Conservation (phyloP, 2,113 vertebrate genomes). For the Octodon degus region DNA sequence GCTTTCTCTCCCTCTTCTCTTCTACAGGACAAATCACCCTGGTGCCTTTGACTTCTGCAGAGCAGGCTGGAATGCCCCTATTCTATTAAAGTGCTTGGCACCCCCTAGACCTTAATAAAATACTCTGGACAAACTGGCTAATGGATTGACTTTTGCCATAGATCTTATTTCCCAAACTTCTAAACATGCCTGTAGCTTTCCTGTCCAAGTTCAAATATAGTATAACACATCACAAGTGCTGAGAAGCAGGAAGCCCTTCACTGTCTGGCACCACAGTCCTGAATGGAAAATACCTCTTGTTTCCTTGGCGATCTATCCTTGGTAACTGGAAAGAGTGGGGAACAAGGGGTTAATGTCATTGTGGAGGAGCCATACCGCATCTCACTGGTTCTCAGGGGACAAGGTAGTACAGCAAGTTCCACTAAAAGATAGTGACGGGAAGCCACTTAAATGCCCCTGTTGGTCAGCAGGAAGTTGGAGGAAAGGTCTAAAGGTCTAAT, state of each 20-base stretch:
- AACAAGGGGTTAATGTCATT: conserved; percentile 60
- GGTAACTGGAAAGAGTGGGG: conserved; percentile 24
- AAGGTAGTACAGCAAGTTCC: background rate
- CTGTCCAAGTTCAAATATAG: conserved; percentile 85
- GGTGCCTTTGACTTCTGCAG: conserved; percentile 63
- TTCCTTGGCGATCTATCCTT: conserved; percentile 70
- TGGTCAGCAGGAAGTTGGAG: conserved; percentile 66
- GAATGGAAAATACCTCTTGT: conserved; percentile 82
- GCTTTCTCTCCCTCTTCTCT: conserved; percentile 60
- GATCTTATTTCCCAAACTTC: conserved; percentile 81
- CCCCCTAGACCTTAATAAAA: conserved; percentile 67
- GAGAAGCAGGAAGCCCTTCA: conserved; percentile 80
- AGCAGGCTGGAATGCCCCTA: conserved; percentile 33
- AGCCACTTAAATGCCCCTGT: conserved; percentile 41
- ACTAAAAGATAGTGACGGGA: background rate
- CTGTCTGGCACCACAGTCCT: conserved; percentile 70
- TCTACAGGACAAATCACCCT: conserved; percentile 61
- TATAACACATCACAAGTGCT: conserved; percentile 75
- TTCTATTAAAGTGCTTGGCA: conserved; percentile 73
- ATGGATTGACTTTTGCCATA: conserved; percentile 78
- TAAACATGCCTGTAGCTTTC: conserved; percentile 81
- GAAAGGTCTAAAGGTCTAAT: conserved; percentile 68
- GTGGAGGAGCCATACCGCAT: background rate
- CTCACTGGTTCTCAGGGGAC: conserved; percentile 20
- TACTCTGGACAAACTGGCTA: conserved; percentile 69